phyloP scores from a whole-genome alignment of 1,140 invertebrate genomes.

The Chionoecetes opilio region DNA sequence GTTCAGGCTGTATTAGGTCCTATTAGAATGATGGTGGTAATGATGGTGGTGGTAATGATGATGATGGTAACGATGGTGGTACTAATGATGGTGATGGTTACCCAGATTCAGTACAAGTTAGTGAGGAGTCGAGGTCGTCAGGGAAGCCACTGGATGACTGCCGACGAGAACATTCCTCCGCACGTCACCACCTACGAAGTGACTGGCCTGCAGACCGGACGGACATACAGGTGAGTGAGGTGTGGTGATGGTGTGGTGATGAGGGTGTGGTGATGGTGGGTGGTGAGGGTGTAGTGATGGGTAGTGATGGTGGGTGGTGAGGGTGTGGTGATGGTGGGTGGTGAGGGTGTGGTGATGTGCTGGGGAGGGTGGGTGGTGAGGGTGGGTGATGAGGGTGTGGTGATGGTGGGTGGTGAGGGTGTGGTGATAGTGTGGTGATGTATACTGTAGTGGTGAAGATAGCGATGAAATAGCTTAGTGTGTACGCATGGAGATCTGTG shows the following conservation, averaged over 20 bases:
- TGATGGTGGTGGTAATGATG: too few species aligned
- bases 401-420: not conserved
- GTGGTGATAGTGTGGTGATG: not conserved
- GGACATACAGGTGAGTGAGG: slow-evolving; percentile 87
- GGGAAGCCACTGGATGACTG: slow-evolving; percentile 90
- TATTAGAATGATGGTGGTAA: too few species aligned
- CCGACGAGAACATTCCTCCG: slow-evolving; percentile 91
- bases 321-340: too few species aligned
- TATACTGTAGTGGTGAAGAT: not conserved
- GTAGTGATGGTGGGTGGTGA: not conserved
- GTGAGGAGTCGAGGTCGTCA: slow-evolving; percentile 82
- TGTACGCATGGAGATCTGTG: too few species aligned
- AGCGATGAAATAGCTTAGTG: too few species aligned
- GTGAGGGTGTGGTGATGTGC: too few species aligned
- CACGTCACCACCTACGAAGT: slow-evolving; percentile 91
- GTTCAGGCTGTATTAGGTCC: too few species aligned
- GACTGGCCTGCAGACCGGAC: slow-evolving; percentile 89
- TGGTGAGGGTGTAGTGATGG: not conserved
- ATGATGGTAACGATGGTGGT: too few species aligned
- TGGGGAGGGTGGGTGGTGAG: not conserved
- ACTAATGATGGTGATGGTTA: too few species aligned
- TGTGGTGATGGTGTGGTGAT: not conserved
- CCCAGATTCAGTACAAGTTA: slow-evolving; percentile 63
- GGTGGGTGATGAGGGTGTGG: too few species aligned
- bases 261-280: not conserved